These are phyloP conservation scores for Hippasteria phrygiana DNA, from an alignment of 53 echinoderm and acorn worm species.

Conservation along the genomic window DNA sequence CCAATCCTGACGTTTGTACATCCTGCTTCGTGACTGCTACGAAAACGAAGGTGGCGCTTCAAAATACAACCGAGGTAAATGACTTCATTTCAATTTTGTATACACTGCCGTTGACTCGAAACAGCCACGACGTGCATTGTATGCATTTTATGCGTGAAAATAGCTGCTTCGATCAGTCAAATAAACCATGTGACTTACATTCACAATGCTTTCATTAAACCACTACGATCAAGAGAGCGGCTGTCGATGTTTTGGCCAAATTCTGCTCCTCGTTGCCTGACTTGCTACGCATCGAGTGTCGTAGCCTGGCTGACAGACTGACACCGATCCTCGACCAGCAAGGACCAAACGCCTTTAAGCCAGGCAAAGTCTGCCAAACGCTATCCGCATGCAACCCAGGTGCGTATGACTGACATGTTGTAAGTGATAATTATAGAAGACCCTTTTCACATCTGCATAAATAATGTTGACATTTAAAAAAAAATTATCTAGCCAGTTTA, in stretches of 20 bases:
- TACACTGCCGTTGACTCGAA: neutral
- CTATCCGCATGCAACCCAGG: neutral
- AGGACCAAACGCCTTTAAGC: neutral
- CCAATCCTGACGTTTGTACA: neutral
- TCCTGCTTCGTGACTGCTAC: neutral
- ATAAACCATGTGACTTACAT: too few species aligned
- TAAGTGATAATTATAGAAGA: too few species aligned
- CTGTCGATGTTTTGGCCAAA: neutral
- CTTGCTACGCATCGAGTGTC: neutral
- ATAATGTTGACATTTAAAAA: too few species aligned
- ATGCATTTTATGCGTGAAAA: too few species aligned
- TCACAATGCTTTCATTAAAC: neutral
- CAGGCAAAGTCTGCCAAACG: neutral
- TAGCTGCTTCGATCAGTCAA: too few species aligned
- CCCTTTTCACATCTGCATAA: too few species aligned
- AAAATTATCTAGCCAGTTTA: too few species aligned
- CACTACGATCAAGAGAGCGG: neutral
- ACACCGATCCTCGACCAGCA: neutral
- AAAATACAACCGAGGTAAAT: neutral
- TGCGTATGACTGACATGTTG: neutral
- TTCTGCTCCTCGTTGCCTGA: neutral
- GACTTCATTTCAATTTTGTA: neutral
- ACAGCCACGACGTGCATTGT: neutral
- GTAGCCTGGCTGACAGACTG: neutral
- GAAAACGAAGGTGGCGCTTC: neutral